phyloP scores from a whole-genome alignment of 2,888 invertebrate genomes.

The Drosophila buzzatii region DNA sequence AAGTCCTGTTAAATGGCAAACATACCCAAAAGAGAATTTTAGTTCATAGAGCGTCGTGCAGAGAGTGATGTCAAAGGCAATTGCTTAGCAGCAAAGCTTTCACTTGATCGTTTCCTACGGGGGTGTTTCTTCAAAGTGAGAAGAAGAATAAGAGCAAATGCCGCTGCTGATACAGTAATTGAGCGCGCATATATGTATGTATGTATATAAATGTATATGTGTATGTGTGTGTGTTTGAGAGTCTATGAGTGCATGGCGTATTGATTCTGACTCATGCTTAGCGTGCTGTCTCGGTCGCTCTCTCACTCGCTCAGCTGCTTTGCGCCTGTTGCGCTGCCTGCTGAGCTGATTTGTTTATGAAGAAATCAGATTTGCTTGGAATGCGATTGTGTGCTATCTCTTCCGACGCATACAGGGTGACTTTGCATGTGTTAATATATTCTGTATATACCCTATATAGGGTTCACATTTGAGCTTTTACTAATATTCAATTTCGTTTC shows the following conservation, averaged over 20 bases:
- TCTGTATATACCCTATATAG: not conserved
- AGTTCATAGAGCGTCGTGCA: too few relatives aligned
- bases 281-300: slow-evolving; percentile 7
- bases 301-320: slow-evolving; percentile 24
- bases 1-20: slow-evolving; percentile 2
- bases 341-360: slow-evolving; percentile 68
- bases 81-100: not conserved
- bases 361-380: slow-evolving; percentile 81
- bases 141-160: slow-evolving; percentile 26
- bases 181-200: not conserved
- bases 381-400: slow-evolving; percentile 68
- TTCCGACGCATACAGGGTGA: slow-evolving; percentile 16
- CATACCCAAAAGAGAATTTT: not conserved
- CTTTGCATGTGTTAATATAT: not conserved
- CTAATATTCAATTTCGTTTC: not conserved
- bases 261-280: slow-evolving; percentile 49
- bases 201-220: not conserved
- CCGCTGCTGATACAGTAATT: slow-evolving; percentile 6
- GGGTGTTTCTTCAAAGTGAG: slow-evolving; percentile 33
- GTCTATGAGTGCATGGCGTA: slow-evolving; percentile 8
- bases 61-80: not conserved
- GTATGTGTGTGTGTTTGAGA: slow-evolving; percentile 1
- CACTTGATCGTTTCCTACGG: slow-evolving; percentile 39
- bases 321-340: slow-evolving; percentile 39
- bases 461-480: not conserved